A percentile compares a stretch with the other conserved stretches of the same genome.
Conservation (phyloP, 2,113 vertebrate genomes). For the Mormyrus iriodes region DNA sequence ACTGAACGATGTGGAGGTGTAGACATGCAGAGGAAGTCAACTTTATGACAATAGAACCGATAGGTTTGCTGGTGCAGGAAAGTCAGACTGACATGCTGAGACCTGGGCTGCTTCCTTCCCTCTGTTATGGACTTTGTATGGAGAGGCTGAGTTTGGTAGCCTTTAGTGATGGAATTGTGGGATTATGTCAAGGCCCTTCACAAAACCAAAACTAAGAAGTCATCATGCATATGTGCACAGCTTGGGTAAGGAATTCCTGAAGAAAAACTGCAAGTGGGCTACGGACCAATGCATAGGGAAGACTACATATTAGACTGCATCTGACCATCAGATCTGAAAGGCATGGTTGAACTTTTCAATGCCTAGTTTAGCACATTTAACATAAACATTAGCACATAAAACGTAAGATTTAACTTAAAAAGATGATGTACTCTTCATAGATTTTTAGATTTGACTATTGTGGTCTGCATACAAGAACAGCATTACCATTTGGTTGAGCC, state of each 20-base stretch:
- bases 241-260: neutral
- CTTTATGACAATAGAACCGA: neutral
- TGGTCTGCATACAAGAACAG: neutral
- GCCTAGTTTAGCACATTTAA: neutral
- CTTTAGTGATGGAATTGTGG: neutral
- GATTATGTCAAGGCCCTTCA: neutral
- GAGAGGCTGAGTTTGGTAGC: neutral
- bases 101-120: neutral
- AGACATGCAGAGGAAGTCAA: neutral
- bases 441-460: neutral
- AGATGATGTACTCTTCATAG: neutral
- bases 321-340: neutral
- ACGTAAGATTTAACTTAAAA: neutral
- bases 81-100: neutral
- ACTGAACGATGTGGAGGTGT: neutral
- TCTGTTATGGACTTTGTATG: neutral
- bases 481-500: neutral
- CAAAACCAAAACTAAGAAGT: neutral
- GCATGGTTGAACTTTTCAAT: neutral
- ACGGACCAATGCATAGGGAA: neutral
- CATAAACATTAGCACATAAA: too few species aligned
- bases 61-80: neutral
- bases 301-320: neutral
- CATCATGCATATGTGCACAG: neutral
- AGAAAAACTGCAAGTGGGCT: neutral